phyloP scores from a whole-genome alignment of 2,888 invertebrate genomes.

The Diplolepis rosae region DNA sequence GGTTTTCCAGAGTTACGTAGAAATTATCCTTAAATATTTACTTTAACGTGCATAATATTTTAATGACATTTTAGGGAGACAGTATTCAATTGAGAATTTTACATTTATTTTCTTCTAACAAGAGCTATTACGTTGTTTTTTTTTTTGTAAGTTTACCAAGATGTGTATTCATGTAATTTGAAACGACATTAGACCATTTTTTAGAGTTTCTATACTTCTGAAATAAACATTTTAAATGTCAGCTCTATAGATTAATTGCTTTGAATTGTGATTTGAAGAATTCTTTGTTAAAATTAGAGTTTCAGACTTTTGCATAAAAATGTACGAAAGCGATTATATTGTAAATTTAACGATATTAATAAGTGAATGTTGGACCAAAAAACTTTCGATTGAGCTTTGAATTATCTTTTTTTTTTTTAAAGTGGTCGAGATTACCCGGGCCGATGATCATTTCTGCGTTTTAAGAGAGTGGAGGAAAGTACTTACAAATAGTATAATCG shows the following conservation, averaged over 20 bases:
- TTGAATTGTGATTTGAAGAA: neutral
- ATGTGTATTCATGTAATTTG: neutral
- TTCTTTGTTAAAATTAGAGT: neutral
- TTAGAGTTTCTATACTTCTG: slow-evolving; percentile 22
- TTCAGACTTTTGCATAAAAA: neutral
- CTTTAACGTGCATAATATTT: neutral
- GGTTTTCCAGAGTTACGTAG: neutral
- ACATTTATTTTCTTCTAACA: neutral
- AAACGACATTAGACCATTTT: slow-evolving; percentile 2
- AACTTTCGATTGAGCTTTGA: neutral
- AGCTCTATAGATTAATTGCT: neutral
- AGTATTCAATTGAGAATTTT: neutral
- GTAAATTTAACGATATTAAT: neutral
- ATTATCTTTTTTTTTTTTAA: neutral
- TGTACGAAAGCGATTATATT: neutral
- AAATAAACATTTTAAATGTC: neutral
- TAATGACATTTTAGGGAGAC: neutral
- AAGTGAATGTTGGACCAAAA: slow-evolving; percentile 26
- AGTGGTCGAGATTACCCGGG: slow-evolving; percentile 5
- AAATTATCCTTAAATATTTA: neutral
- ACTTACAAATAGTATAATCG: slow-evolving; percentile 25
- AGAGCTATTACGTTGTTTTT: neutral
- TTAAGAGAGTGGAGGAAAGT: slow-evolving; percentile 24
- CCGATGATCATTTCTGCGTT: slow-evolving; percentile 22
- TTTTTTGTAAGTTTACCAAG: neutral